phyloP scores from a whole-genome alignment of 2,888 invertebrate species.

The Gibbula magus region DNA sequence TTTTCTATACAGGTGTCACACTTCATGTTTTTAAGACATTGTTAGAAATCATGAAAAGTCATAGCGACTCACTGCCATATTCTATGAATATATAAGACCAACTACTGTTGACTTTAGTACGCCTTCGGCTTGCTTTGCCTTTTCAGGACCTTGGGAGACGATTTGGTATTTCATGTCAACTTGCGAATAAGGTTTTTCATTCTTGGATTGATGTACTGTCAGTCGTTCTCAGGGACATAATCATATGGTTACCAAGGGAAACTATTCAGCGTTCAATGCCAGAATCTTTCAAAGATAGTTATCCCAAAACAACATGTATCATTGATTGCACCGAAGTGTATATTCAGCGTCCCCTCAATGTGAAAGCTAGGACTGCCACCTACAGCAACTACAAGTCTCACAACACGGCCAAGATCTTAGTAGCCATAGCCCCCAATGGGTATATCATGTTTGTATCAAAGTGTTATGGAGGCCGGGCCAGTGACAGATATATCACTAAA shows the following conservation, averaged over 20 bases:
- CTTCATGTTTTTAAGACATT: background rate
- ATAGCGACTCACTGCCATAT: background rate
- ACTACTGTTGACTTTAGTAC: background rate
- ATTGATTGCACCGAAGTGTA: constrained; percentile 29
- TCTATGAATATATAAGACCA: background rate
- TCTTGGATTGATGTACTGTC: background rate
- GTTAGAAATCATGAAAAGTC: background rate
- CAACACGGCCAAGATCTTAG: constrained; percentile 29
- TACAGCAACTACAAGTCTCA: constrained; percentile 33
- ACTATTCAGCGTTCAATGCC: background rate
- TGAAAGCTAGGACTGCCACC: constrained; percentile 24
- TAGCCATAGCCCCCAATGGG: constrained; percentile 29
- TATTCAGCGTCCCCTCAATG: constrained; percentile 24
- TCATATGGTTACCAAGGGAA: background rate
- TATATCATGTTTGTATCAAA: constrained; percentile 32
- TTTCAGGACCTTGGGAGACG: background rate
- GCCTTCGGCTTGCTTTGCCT: background rate
- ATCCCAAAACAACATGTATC: constrained; percentile 16
- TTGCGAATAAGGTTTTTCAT: background rate
- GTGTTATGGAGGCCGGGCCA: constrained; percentile 27
- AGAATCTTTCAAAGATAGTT: background rate
- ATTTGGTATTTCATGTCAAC: background rate
- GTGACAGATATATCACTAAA: constrained; percentile 33
- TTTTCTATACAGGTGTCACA: background rate
- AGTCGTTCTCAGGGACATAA: background rate